Evolutionary conservation across 2,113 vertebrate species (phyloP).

Genomic region (Eleginops maclovinus): DNA sequence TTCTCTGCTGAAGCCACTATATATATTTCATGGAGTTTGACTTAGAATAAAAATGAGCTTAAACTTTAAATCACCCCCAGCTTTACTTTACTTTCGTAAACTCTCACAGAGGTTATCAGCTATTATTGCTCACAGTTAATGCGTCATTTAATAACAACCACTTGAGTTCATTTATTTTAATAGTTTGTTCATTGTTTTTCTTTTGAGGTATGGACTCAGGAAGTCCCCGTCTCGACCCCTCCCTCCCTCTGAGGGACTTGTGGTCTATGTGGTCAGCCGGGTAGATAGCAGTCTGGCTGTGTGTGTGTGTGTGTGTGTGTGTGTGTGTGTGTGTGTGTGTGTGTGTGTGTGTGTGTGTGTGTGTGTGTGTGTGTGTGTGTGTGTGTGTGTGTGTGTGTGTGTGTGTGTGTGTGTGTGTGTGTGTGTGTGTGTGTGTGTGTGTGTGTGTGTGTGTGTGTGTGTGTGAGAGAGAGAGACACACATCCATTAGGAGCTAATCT

Average conservation of each 20-base stretch:
- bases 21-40: no score
- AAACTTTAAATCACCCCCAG: background rate
- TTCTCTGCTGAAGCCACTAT: background rate
- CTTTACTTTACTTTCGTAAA: no score
- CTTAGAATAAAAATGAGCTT: no score
- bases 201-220: slow-evolving; percentile 15
- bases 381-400: slow-evolving; percentile 28
- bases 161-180: background rate
- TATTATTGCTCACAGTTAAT: no score
- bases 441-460: slow-evolving; percentile 25
- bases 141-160: no score
- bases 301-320: slow-evolving; percentile 22
- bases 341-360: slow-evolving; percentile 25
- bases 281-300: slow-evolving; percentile 34
- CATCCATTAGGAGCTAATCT: slow-evolving; percentile 61
- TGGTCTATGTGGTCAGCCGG: slow-evolving; percentile 45
- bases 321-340: slow-evolving; percentile 29
- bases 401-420: slow-evolving; percentile 22
- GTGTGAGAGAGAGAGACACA: slow-evolving; percentile 19
- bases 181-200: background rate
- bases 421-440: slow-evolving; percentile 29
- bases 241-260: slow-evolving; percentile 46
- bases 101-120: no score
- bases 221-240: slow-evolving; percentile 57
- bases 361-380: slow-evolving; percentile 29